phyloP scores from a whole-genome alignment of 2,797 vertebrate genomes.

The Babyrousa celebensis region DNA sequence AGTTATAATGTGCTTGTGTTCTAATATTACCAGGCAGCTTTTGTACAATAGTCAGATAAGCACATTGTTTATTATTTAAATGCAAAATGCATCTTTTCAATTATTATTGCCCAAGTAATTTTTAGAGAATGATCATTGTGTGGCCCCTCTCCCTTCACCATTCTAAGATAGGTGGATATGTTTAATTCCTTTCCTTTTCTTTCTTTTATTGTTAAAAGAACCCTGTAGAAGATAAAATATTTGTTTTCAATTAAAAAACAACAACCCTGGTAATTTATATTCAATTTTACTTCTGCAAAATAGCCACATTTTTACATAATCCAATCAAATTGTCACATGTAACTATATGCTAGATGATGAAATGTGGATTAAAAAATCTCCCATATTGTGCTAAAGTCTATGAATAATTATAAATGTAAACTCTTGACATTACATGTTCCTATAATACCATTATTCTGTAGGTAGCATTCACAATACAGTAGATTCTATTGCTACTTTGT shows the following conservation, averaged over 20 bases:
- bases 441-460: slow-evolving; percentile 87
- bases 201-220: slow-evolving; percentile 60
- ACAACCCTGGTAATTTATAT: slow-evolving; percentile 69
- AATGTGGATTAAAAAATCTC: slow-evolving; percentile 79
- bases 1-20: slow-evolving; percentile 74
- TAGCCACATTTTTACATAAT: slow-evolving; percentile 61
- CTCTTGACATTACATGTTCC: slow-evolving; percentile 83
- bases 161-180: neutral
- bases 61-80: slow-evolving; percentile 73
- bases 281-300: slow-evolving; percentile 81
- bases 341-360: slow-evolving; percentile 76
- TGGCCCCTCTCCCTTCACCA: slow-evolving; percentile 26
- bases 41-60: slow-evolving; percentile 75
- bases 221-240: slow-evolving; percentile 67
- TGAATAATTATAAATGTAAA: slow-evolving; percentile 87
- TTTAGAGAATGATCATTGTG: slow-evolving; percentile 74
- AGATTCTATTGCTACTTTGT: slow-evolving; percentile 87
- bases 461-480: slow-evolving; percentile 84
- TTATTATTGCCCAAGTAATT: slow-evolving; percentile 78
- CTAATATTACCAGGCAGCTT: slow-evolving; percentile 68
- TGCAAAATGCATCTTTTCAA: slow-evolving; percentile 75
- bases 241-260: slow-evolving; percentile 70
- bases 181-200: neutral
- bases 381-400: slow-evolving; percentile 83
- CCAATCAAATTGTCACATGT: slow-evolving; percentile 76